These are phyloP conservation scores for Drosophila monieri DNA, from an alignment of 2,888 invertebrate genomes.

Conservation along the genomic window DNA sequence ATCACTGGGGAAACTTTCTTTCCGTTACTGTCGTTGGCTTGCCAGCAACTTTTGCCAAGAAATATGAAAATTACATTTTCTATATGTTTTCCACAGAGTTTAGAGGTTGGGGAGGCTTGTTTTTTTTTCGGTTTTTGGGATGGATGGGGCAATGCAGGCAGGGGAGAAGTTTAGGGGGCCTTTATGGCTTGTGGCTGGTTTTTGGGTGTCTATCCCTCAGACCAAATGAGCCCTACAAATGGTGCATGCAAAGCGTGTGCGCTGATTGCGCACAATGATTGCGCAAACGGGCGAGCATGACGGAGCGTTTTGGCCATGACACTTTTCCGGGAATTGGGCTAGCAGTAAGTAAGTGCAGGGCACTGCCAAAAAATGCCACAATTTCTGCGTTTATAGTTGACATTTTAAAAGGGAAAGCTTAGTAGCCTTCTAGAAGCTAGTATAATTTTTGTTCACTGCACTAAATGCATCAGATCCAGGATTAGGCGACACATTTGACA, in stretches of 20 bases:
- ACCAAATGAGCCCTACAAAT: constrained; percentile 54
- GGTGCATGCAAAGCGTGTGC: constrained; percentile 53
- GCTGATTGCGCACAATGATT: constrained; percentile 56
- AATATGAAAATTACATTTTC: constrained; percentile 64
- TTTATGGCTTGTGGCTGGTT: constrained; percentile 40
- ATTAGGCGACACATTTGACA: constrained; percentile 27
- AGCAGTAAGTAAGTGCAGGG: constrained; percentile 40
- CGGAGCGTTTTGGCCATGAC: constrained; percentile 56
- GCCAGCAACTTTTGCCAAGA: constrained; percentile 46
- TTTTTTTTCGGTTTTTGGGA: no score
- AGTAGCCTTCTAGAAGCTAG: no score
- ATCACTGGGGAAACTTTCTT: constrained; percentile 65
- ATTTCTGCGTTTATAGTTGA: no score
- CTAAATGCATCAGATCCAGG: constrained; percentile 1
- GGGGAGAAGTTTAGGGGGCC: constrained; percentile 1
- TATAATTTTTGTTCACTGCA: neutral
- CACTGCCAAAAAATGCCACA: neutral
- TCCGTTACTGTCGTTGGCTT: constrained; percentile 46
- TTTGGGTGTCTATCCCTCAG: constrained; percentile 9
- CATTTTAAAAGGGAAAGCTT: no score
- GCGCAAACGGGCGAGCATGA: constrained; percentile 50
- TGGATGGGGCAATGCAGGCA: neutral
- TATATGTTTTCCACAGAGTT: constrained; percentile 29
- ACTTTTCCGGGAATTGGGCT: constrained; percentile 59
- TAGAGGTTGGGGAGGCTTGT: neutral